These are phyloP conservation scores for Zosterops borbonicus DNA, from an alignment of 2,113 vertebrate species.

Conservation along the genomic window DNA sequence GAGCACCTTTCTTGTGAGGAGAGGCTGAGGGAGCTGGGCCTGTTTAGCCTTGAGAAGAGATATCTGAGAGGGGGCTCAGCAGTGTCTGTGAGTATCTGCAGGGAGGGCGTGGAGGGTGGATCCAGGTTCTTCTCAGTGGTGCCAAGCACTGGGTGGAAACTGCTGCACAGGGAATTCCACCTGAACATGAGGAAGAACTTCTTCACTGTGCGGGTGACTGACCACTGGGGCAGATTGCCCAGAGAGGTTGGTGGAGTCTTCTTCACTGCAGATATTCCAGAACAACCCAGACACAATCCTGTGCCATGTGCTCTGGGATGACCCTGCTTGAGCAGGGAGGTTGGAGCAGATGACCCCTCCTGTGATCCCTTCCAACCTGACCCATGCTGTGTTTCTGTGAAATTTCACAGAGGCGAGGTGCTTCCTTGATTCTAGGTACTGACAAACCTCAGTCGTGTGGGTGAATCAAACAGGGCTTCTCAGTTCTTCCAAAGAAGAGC, in stretches of 20 bases:
- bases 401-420: background rate
- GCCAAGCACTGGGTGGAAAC: background rate
- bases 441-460: background rate
- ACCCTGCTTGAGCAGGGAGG: background rate
- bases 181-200: background rate
- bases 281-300: background rate
- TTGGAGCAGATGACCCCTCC: background rate
- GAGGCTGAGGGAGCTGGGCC: background rate
- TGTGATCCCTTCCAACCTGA: background rate
- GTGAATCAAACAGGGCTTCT: background rate
- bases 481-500: background rate
- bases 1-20: background rate
- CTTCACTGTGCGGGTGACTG: rapidly evolving
- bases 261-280: background rate
- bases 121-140: background rate
- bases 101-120: rapidly evolving
- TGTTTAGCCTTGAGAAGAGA: background rate
- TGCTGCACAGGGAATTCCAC: too few relatives aligned
- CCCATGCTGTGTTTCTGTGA: background rate
- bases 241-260: background rate
- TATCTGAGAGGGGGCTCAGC: background rate
- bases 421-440: background rate
- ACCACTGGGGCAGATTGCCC: background rate
- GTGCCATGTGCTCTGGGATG: background rate
- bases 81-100: background rate